These are phyloP conservation scores for Cistogaster globosa DNA, from an alignment of 2,888 invertebrate genomes.

Conservation along the genomic window DNA sequence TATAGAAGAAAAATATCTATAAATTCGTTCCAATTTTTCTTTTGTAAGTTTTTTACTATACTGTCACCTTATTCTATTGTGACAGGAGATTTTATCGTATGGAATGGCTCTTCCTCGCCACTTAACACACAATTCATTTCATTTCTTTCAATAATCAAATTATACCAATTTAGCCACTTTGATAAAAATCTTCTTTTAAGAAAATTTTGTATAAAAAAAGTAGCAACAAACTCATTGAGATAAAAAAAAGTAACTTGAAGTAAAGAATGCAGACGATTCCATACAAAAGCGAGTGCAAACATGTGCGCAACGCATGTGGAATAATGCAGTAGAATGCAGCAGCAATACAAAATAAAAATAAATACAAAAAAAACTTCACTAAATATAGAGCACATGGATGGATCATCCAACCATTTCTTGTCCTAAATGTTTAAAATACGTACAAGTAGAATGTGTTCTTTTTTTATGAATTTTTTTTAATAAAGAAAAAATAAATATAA, in stretches of 20 bases:
- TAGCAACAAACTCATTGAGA: background rate
- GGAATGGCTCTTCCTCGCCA: slow-evolving; percentile 14
- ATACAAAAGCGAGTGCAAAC: slow-evolving; percentile 11
- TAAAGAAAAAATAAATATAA: background rate
- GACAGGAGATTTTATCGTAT: slow-evolving; percentile 8
- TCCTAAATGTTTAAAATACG: background rate
- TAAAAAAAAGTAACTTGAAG: background rate
- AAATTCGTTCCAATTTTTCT: too few relatives aligned
- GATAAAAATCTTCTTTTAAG: background rate
- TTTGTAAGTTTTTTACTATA: background rate
- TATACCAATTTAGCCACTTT: slow-evolving; percentile 10
- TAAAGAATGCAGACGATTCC: slow-evolving; percentile 39
- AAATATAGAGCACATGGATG: slow-evolving; percentile 57
- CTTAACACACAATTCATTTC: slow-evolving; percentile 34
- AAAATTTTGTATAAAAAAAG: background rate
- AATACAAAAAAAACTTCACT: background rate
- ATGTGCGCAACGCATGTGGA: slow-evolving; percentile 44
- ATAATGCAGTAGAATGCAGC: slow-evolving; percentile 17
- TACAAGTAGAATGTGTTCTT: background rate
- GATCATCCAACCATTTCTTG: slow-evolving; percentile 13
- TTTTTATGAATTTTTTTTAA: background rate
- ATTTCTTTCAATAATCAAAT: slow-evolving; percentile 4
- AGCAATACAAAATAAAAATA: background rate
- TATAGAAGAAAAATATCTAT: too few relatives aligned
- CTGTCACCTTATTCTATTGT: background rate